Conservation (phyloP, 2,797 vertebrate genomes). For the Megalops cyprinoides region DNA sequence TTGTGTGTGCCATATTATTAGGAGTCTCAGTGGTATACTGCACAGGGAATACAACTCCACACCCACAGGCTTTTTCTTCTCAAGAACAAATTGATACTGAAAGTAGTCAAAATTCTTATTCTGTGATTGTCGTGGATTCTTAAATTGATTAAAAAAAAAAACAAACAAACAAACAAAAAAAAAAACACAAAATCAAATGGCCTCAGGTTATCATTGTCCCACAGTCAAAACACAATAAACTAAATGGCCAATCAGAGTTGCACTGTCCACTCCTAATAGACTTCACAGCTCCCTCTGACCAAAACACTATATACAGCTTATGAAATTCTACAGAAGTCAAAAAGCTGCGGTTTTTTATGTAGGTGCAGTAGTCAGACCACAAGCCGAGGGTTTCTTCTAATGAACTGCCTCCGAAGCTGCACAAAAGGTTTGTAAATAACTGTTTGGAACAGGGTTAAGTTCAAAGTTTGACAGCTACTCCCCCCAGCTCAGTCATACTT, state of each 20-base stretch:
- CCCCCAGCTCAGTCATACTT: not conserved
- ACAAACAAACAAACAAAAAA: not conserved
- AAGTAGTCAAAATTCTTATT: not conserved
- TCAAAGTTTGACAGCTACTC: slow-evolving; percentile 23
- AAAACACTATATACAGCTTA: not conserved
- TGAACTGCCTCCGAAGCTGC: not conserved
- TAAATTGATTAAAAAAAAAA: not conserved
- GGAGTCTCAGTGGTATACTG: not conserved
- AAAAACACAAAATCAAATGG: slow-evolving; percentile 42
- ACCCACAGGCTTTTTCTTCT: not conserved
- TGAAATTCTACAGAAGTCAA: not conserved
- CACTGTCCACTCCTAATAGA: slow-evolving; percentile 27
- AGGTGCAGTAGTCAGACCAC: not conserved
- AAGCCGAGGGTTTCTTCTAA: slow-evolving; percentile 28
- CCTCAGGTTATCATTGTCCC: slow-evolving; percentile 16
- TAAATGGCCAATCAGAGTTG: slow-evolving; percentile 41
- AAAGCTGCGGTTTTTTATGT: not conserved
- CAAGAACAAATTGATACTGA: not conserved
- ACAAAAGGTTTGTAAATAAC: slow-evolving; percentile 29
- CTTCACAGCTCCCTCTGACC: slow-evolving; percentile 24
- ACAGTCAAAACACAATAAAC: slow-evolving; percentile 39
- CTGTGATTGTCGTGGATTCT: not conserved
- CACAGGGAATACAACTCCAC: not conserved
- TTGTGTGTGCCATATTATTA: slow-evolving; percentile 38
- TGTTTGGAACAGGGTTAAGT: slow-evolving; percentile 45